phyloP scores from a whole-genome alignment of 1,140 invertebrate species.

The Campoletis sonorensis region DNA sequence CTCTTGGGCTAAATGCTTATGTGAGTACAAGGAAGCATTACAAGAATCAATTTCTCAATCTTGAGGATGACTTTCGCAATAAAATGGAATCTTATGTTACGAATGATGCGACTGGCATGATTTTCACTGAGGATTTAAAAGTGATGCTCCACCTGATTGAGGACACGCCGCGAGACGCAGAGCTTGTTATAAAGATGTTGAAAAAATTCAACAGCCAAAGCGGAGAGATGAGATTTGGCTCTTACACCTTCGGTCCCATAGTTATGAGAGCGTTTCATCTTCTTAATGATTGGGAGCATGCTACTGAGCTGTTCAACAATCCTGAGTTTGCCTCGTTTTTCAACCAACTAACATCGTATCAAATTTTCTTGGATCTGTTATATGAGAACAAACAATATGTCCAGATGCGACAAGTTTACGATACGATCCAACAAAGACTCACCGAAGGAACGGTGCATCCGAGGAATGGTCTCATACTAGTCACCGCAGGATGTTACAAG shows the following conservation, averaged over 20 bases:
- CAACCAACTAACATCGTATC: slow-evolving; percentile 83
- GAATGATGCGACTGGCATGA: slow-evolving; percentile 78
- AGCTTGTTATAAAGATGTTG: slow-evolving; percentile 83
- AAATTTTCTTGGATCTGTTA: slow-evolving; percentile 85
- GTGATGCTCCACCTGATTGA: slow-evolving; percentile 85
- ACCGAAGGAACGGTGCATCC: slow-evolving; percentile 80
- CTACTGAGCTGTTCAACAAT: slow-evolving; percentile 82
- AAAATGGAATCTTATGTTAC: slow-evolving; percentile 82
- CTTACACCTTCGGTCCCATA: slow-evolving; percentile 89
- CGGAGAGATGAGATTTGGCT: slow-evolving; percentile 84
- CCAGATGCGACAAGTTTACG: slow-evolving; percentile 82
- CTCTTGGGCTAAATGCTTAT: slow-evolving; percentile 81
- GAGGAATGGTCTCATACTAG: slow-evolving; percentile 81
- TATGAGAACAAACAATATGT: slow-evolving; percentile 83
- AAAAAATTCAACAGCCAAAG: slow-evolving; percentile 85
- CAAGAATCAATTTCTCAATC: slow-evolving; percentile 78
- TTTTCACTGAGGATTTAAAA: slow-evolving; percentile 92
- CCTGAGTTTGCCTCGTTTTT: slow-evolving; percentile 81
- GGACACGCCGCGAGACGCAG: slow-evolving; percentile 79
- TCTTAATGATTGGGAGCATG: slow-evolving; percentile 83
- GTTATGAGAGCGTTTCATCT: slow-evolving; percentile 87
- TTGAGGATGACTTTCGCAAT: slow-evolving; percentile 80
- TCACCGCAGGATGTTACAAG: slow-evolving; percentile 85
- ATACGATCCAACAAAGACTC: slow-evolving; percentile 79
- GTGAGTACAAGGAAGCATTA: slow-evolving; percentile 75